Conservation (phyloP, 2,797 vertebrate species). For the Helostoma temminkii region DNA sequence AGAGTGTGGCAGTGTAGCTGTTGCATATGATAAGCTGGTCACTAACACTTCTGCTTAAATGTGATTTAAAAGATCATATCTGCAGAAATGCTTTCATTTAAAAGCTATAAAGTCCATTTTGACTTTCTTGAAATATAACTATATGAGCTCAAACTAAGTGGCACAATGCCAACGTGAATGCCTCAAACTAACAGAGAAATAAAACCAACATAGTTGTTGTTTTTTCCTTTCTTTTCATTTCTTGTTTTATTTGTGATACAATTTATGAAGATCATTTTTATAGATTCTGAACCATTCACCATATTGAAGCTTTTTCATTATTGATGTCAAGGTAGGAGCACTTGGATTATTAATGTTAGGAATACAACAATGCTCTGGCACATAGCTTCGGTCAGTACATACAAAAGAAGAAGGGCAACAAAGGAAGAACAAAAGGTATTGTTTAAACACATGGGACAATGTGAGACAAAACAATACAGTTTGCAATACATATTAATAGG, state of each 20-base stretch:
- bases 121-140: no score
- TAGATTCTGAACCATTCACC: background rate
- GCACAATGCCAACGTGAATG: slow-evolving; percentile 1
- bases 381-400: background rate
- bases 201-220: background rate
- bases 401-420: background rate
- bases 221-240: no score
- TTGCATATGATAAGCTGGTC: no score
- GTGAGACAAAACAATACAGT: no score
- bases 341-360: slow-evolving; percentile 6
- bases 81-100: background rate
- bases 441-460: no score
- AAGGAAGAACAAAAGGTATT: no score
- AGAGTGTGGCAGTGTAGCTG: background rate
- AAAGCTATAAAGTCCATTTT: background rate
- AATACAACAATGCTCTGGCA: background rate
- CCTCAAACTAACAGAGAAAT: background rate
- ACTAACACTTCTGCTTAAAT: slow-evolving; percentile 1
- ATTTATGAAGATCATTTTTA: background rate
- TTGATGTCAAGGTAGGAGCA: background rate
- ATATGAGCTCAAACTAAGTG: background rate
- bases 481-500: no score
- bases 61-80: background rate
- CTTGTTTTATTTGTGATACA: background rate
- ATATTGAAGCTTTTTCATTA: background rate